A percentile compares a stretch with the other conserved stretches of the same genome.
Evolutionary conservation across 2,113 vertebrate genomes (phyloP).

Genomic region (Papio anubis): DNA sequence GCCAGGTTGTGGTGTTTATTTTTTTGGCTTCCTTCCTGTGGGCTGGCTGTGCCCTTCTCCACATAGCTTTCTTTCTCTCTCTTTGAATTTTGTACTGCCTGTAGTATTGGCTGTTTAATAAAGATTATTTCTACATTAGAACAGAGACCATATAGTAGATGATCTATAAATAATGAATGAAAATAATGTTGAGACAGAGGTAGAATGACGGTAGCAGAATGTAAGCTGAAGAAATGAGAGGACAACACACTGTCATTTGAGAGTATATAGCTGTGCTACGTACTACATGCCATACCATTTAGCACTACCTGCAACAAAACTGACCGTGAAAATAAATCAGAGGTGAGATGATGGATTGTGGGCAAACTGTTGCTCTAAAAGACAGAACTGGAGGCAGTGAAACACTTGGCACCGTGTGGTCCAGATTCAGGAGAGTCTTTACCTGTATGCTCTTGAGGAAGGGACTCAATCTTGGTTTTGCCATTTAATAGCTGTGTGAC

Average conservation of each 20-base stretch:
- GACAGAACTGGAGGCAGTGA: not conserved
- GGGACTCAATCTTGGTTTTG: not conserved
- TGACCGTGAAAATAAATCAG: not conserved
- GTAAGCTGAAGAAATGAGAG: not conserved
- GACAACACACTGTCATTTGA: not conserved
- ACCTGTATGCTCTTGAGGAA: not conserved
- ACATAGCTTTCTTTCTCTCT: accelerated
- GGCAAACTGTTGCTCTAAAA: not conserved
- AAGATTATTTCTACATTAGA: not conserved
- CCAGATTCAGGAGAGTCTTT: not conserved
- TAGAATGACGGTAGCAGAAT: not conserved
- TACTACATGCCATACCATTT: accelerated
- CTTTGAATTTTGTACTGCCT: not conserved
- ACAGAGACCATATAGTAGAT: no score
- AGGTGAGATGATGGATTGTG: not conserved
- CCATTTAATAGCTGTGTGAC: not conserved
- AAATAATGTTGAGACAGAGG: not conserved
- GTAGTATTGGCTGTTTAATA: not conserved
- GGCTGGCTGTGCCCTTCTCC: not conserved
- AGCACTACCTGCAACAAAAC: not conserved
- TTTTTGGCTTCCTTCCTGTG: not conserved
- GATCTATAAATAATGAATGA: not conserved
- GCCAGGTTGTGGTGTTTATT: not conserved
- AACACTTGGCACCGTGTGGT: not conserved
- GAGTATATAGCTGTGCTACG: accelerated